Base-by-base conservation (phyloP, 2,888 invertebrate genomes). In the Lepeophtheirus nordmannii region DNA sequence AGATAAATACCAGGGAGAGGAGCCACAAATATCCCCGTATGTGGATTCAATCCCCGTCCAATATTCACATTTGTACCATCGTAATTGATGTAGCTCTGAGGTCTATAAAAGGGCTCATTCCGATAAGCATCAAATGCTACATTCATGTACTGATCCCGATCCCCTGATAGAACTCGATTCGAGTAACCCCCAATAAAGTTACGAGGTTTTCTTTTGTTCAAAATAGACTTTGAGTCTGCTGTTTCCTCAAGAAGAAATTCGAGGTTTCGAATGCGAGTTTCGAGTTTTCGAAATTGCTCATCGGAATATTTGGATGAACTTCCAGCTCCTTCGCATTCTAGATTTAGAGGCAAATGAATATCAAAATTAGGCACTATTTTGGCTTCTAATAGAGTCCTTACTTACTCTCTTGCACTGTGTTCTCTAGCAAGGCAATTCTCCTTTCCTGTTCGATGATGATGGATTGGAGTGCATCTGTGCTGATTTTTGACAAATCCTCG, bases 71-170 rank as follows among this genome's bases (percentile, higher is more conserved):
- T n/a, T 5, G 61, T 61, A 14, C 61, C 61, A 38, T 61, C 61
- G 39, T 61, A 61, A n/a, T n/a, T 22, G 5, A 61, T 37, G 38
- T 30, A 30, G 37, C 23, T 30, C 9, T 61, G 61, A n/a, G 22
- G 23, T 1, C n/a, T 5, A 37, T 37, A n/a, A 17, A 61, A 61
- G 1, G 61, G 61, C 23, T 37, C 30, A 38, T 61, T 61, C 12
- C 61, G 11, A 61, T 37, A 61, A 17, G 61, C 61, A 37, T 61
- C 39, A 38, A 61, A 61, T 1, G 61, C 61, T 37, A 61, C 61
- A n/a, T 14, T 46, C n/a, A n/a, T n/a, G 17, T 46, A 46, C n/a
- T 14, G 17, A 17, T 46, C 17, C 53, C 53, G 14, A 17, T 46
- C 53, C 53, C 17, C 53, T 14, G 53, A 46, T 2, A 46, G 53